These are phyloP conservation scores for Hirundichthys speculiger DNA, from an alignment of 2,113 vertebrate genomes.

Conservation along the genomic window DNA sequence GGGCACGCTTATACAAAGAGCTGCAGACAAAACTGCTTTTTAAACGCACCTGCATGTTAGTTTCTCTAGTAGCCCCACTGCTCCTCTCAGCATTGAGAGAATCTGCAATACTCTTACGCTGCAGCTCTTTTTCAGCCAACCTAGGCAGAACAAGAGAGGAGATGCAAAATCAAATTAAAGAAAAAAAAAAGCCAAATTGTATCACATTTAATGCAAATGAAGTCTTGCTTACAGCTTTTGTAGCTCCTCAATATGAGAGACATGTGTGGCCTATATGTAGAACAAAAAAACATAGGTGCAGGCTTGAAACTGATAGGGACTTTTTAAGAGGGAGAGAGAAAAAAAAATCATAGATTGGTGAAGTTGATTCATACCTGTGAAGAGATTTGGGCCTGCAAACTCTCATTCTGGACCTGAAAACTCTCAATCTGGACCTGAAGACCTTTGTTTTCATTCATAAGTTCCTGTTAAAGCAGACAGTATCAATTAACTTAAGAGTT, in stretches of 20 bases:
- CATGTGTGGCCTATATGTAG: constrained; percentile 72
- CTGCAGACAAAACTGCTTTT: neutral
- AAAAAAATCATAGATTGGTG: constrained; percentile 4
- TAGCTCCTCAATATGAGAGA: constrained; percentile 93
- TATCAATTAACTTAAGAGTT: neutral
- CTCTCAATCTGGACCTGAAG: constrained; percentile 90
- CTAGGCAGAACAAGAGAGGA: constrained; percentile 44
- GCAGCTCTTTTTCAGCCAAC: constrained; percentile 81
- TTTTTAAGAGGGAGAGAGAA: neutral
- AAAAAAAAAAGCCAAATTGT: neutral
- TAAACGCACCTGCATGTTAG: constrained; percentile 79
- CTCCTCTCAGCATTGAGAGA: constrained; percentile 82
- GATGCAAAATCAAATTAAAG: neutral
- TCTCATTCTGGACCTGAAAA: constrained; percentile 90
- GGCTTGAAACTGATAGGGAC: neutral
- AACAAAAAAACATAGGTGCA: constrained; percentile 13
- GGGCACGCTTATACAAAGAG: constrained; percentile 12
- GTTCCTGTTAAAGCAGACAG: constrained; percentile 82
- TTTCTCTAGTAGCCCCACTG: constrained; percentile 78
- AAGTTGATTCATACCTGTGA: constrained; percentile 84
- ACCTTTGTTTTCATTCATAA: constrained; percentile 91
- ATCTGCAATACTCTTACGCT: constrained; percentile 83
- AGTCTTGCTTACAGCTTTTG: constrained; percentile 92
- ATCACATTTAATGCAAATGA: neutral
- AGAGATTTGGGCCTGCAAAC: constrained; percentile 89